Evolutionary conservation across 92 coral and sea anemone genomes (phyloP).

Genomic region (Diadumene lineata): DNA sequence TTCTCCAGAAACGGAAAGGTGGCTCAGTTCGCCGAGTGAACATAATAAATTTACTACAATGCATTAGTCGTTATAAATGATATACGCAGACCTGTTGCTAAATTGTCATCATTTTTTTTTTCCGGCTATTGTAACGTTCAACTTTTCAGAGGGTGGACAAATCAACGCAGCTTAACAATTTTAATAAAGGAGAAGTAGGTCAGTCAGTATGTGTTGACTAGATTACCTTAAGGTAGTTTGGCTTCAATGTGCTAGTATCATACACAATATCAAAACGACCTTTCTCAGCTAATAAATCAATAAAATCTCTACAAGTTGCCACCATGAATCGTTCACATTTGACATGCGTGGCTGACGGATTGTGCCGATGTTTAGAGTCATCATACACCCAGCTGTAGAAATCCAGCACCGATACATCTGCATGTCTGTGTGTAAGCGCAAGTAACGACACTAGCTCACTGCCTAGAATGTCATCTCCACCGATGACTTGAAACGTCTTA

Average conservation of each 20-base stretch:
- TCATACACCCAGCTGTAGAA: slow-evolving; percentile 66
- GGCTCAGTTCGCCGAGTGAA: slow-evolving; percentile 91
- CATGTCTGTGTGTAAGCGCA: too few species aligned
- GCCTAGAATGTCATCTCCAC: slow-evolving; percentile 66
- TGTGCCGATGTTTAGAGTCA: slow-evolving; percentile 42
- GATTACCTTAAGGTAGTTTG: slow-evolving; percentile 56
- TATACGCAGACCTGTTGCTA: too few species aligned
- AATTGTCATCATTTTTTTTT: too few species aligned
- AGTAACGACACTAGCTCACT: slow-evolving; percentile 54
- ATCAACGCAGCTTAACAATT: background rate
- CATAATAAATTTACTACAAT: slow-evolving; percentile 47
- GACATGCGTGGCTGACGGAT: slow-evolving; percentile 45
- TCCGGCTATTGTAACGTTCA: background rate
- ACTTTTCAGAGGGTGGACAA: background rate
- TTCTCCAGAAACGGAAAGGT: too few species aligned
- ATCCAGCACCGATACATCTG: slow-evolving; percentile 46
- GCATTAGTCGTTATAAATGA: slow-evolving; percentile 10
- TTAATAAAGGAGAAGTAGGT: background rate
- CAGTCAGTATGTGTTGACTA: too few species aligned
- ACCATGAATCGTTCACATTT: slow-evolving; percentile 51
- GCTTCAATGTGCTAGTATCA: slow-evolving; percentile 53
- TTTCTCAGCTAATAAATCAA: slow-evolving; percentile 39
- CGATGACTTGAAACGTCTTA: slow-evolving; percentile 44
- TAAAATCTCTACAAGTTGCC: slow-evolving; percentile 36
- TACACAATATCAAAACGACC: slow-evolving; percentile 53